Evolutionary conservation across 1,140 invertebrate species (phyloP), one percentile per base, ranked within the genome.

Genomic region (Leucophenga varia): DNA sequence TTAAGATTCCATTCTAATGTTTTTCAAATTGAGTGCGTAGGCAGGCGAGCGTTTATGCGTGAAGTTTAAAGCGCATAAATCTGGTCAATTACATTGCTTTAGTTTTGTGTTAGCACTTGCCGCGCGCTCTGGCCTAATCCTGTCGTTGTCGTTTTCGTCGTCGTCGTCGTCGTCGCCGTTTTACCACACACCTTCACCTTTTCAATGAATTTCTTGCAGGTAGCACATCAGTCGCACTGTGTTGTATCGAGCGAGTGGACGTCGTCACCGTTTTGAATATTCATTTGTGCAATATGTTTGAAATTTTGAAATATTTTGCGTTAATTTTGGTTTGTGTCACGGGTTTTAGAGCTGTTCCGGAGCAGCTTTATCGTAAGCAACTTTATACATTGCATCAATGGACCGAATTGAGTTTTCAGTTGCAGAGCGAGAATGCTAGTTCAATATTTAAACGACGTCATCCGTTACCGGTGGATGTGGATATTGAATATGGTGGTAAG

Each of bases 391-490:
- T 72, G 2, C 69, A 72, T 41, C 52, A 59, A 39, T 88, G 86
- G 86, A 79, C 79, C 2, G 59, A 78, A 9, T 53, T 87, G 31
- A 82, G 42, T 56, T 77, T 28, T 41, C 43, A 0, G 85, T 85
- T 2, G 72, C 84, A 10, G 61, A 64, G 0, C 78, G 59, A 3
- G 77, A 75, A 8, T 52, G 64, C 19, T 88, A 81, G 59, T 79
- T 83, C 12, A 19, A 37, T 10, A 81, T 79, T 3, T 83, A 81
- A 14, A 78, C 78, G 38, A 77, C 80, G 0, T 69, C 87, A 34
- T 81, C 86, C n/a, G 81, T 87, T 88, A 22, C 85, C 86, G 2
- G 84, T 90, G 34, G 88, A 89, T 59, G 79, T 86, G 4, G 87
- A 89, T 53, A 82, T 87, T 1, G 82, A 85, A 55, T 77, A 69